phyloP scores from a whole-genome alignment of 64 coral and sea anemone species.

The Porites australiensis region DNA sequence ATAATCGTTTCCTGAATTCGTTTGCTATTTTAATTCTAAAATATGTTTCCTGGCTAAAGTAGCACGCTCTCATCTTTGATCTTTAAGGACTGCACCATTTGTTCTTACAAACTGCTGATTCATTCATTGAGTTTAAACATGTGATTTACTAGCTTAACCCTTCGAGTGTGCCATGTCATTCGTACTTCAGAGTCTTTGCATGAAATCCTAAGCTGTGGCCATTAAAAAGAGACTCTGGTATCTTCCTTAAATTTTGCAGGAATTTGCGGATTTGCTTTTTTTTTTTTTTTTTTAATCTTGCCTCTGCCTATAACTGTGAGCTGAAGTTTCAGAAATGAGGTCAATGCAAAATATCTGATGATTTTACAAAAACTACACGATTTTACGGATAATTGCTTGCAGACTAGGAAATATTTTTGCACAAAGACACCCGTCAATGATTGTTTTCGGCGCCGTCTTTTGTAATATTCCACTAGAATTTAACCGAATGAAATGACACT shows the following conservation, averaged over 20 bases:
- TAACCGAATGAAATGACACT: conserved; percentile 12
- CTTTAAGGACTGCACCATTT: neutral
- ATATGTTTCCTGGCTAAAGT: conserved; percentile 32
- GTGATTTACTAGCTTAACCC: neutral
- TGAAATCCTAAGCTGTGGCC: no score
- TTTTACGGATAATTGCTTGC: no score
- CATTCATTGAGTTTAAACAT: neutral
- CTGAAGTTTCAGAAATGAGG: no score
- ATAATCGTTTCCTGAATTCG: conserved; percentile 43
- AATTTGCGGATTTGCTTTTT: no score
- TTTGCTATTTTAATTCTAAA: conserved; percentile 40
- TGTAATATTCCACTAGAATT: neutral
- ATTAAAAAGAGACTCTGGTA: no score
- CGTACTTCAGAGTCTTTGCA: no score
- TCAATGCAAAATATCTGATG: no score
- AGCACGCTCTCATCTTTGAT: conserved; percentile 20
- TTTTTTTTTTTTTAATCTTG: no score
- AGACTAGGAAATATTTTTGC: neutral
- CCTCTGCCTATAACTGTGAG: no score
- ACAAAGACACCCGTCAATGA: neutral
- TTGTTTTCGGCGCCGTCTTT: conserved; percentile 26
- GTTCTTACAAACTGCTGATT: neutral
- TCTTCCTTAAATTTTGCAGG: no score
- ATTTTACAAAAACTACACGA: no score
- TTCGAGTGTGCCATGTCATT: no score